These are phyloP conservation scores for Cheracebus regulus DNA, from an alignment of 2,797 vertebrate species.

Conservation along the genomic window DNA sequence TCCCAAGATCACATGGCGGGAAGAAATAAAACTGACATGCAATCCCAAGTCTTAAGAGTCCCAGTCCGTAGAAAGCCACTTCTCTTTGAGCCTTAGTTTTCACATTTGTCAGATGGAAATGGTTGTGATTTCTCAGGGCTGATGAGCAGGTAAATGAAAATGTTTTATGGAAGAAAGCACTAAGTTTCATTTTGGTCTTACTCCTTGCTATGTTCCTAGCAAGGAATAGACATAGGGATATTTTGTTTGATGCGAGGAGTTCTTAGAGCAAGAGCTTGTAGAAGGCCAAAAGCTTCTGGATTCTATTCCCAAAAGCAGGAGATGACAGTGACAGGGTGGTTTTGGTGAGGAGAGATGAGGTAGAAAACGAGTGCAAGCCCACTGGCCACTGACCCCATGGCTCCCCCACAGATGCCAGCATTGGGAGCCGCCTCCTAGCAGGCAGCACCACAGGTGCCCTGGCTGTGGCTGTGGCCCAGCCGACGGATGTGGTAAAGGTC, in stretches of 20 bases:
- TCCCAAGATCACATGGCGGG: neutral
- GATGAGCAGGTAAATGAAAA: neutral
- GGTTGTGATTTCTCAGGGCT: neutral
- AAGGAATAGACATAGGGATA: neutral
- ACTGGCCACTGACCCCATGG: neutral
- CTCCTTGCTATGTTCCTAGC: neutral
- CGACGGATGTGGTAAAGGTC: slow-evolving; percentile 90
- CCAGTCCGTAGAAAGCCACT: neutral
- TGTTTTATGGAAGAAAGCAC: neutral
- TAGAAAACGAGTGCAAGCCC: neutral
- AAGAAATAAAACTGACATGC: neutral
- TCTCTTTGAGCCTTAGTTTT: neutral
- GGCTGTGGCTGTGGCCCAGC: slow-evolving; percentile 89
- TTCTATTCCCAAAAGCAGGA: neutral
- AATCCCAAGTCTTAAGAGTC: neutral
- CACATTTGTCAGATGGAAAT: slow-evolving; percentile 18
- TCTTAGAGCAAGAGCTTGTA: neutral
- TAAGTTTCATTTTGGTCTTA: neutral
- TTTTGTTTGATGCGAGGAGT: neutral
- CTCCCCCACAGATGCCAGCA: slow-evolving; percentile 82
- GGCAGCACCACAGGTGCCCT: slow-evolving; percentile 89
- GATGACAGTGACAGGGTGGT: neutral
- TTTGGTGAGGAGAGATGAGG: neutral
- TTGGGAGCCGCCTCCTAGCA: slow-evolving; percentile 87
- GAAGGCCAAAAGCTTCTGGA: neutral